A percentile compares a stretch with the other conserved stretches of the same genome.
Conservation (phyloP, 2,888 invertebrate genomes). For the Hypena proboscidalis region DNA sequence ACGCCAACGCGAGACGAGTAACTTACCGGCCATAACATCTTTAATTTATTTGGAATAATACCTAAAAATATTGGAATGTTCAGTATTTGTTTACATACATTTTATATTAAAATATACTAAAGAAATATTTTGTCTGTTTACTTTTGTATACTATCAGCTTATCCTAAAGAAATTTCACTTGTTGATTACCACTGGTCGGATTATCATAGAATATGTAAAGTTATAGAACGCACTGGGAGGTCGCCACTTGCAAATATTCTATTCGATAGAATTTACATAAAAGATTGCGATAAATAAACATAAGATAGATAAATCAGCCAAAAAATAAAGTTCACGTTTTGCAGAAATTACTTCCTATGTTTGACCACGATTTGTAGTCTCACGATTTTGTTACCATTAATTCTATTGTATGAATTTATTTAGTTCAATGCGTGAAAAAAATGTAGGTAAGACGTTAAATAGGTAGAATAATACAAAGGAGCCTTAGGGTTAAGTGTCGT, state of each 20-base stretch:
- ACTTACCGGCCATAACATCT: conserved; percentile 2
- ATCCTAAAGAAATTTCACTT: not conserved
- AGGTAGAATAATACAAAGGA: too few relatives aligned
- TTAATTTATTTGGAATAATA: conserved; percentile 7
- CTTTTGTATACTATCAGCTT: not conserved
- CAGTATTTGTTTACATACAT: not conserved
- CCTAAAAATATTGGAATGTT: not conserved
- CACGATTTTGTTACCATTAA: too few relatives aligned
- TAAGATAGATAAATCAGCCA: not conserved
- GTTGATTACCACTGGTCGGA: not conserved
- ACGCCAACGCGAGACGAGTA: not conserved
- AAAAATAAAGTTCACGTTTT: not conserved
- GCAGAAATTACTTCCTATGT: not conserved
- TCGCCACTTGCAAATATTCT: conserved; percentile 4
- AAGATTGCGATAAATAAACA: not conserved
- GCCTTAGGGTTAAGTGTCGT: too few relatives aligned
- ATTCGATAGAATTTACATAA: not conserved
- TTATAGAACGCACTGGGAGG: not conserved
- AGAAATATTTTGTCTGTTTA: not conserved
- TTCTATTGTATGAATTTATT: too few relatives aligned
- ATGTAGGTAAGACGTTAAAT: too few relatives aligned
- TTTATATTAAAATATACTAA: not conserved
- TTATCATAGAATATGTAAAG: conserved; percentile 6
- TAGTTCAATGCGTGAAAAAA: too few relatives aligned
- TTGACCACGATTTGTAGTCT: too few relatives aligned